phyloP scores from a whole-genome alignment of 1,140 invertebrate genomes.

The Listronotus oregonensis region DNA sequence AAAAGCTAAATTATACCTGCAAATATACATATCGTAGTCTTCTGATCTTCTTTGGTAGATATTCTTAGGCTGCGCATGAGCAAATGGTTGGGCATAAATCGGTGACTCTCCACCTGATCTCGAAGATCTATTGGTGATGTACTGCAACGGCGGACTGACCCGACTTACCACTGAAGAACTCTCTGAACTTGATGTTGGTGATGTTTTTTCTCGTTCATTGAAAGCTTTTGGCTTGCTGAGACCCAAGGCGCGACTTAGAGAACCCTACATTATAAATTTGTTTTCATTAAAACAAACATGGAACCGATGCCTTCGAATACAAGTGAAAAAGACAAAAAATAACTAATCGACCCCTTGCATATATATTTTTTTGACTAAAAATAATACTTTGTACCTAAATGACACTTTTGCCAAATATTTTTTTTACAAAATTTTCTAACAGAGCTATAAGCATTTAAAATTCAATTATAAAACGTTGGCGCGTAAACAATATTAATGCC shows the following conservation, averaged over 20 bases:
- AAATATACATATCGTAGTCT: slow-evolving; percentile 45
- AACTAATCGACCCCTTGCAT: too few species aligned
- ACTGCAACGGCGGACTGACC: slow-evolving; percentile 58
- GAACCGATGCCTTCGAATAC: too few species aligned
- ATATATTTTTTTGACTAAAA: too few species aligned
- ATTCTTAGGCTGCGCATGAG: slow-evolving; percentile 36
- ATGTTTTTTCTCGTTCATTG: slow-evolving; percentile 54
- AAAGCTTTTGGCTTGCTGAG: slow-evolving; percentile 59
- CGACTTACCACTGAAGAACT: slow-evolving; percentile 59
- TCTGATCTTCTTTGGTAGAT: slow-evolving; percentile 42
- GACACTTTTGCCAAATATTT: too few species aligned
- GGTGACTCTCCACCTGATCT: slow-evolving; percentile 49
- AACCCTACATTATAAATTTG: slow-evolving; percentile 61
- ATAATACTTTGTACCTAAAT: too few species aligned
- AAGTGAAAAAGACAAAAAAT: too few species aligned
- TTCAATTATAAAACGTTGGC: too few species aligned
- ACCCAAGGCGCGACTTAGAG: slow-evolving; percentile 70
- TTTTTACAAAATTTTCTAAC: too few species aligned
- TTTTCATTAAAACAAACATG: too few species aligned
- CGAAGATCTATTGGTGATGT: slow-evolving; percentile 31
- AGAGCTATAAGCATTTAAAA: too few species aligned
- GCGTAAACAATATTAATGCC: too few species aligned
- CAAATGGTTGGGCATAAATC: slow-evolving; percentile 48
- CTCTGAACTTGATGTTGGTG: slow-evolving; percentile 63
- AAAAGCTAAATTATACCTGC: slow-evolving; percentile 18